These are phyloP conservation scores for Agrypnia vestita DNA, from an alignment of 1,140 invertebrate species.

Conservation along the genomic window DNA sequence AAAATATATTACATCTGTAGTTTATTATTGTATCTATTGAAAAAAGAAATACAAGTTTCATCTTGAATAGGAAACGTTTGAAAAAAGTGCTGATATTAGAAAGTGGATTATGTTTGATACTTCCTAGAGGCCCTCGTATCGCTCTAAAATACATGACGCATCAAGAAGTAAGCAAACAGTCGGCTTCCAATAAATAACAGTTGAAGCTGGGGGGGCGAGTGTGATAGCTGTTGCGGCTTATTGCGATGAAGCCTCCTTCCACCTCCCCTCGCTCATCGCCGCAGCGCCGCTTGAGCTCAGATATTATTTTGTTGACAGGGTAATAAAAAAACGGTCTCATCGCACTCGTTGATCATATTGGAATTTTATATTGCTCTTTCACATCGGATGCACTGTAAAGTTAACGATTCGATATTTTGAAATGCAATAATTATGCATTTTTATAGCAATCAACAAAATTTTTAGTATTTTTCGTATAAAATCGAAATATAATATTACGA, in stretches of 20 bases:
- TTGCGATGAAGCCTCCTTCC: constrained; percentile 24
- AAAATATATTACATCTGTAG: background rate
- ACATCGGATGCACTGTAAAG: constrained; percentile 12
- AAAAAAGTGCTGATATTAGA: constrained; percentile 4
- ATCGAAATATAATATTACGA: no score
- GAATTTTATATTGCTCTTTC: constrained; percentile 24
- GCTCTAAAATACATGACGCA: constrained; percentile 54
- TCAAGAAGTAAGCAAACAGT: constrained; percentile 56
- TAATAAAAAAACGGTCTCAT: constrained; percentile 24
- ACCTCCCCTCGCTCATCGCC: background rate
- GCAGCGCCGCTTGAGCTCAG: background rate
- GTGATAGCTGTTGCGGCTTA: constrained; percentile 39
- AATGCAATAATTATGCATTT: background rate
- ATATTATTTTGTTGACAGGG: constrained; percentile 31
- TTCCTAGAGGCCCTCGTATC: constrained; percentile 1
- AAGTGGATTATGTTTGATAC: constrained; percentile 6
- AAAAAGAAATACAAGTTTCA: background rate
- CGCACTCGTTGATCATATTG: constrained; percentile 17
- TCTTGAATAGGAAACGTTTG: no score
- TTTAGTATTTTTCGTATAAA: no score
- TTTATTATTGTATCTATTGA: no score
- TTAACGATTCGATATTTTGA: background rate
- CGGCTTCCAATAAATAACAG: constrained; percentile 41
- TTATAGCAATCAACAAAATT: background rate
- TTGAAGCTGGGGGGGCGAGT: constrained; percentile 11